Evolutionary conservation across 2,797 vertebrate species (phyloP), one percentile per base, ranked within the genome.

Genomic region (Epinephelus coioides): DNA sequence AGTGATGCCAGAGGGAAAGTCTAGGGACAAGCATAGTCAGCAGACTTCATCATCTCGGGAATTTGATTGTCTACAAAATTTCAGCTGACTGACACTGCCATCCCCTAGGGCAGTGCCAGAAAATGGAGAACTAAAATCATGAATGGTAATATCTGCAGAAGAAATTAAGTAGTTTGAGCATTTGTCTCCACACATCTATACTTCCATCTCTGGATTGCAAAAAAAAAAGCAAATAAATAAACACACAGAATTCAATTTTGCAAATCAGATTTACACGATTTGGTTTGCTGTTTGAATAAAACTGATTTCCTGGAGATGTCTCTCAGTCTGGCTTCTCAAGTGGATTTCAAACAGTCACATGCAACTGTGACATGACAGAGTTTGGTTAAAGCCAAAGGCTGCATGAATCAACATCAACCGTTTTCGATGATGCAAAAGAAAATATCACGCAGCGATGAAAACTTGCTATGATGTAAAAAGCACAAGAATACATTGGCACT

Each of bases 251-350:
- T 64, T 6, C 2, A 47, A 23, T 59, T 62, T 56, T 61, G 13
- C n/a, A 71, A 76, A 71, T 59, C n/a, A 55, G 12, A 68, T 47
- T 53, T 34, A 40, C 10, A 43, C 11, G 30, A 43, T 68, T n/a
- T 59, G 25, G 30, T 62, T 27, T 53, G 44, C 14, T 43, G 1
- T 60, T 66, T 62, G 25, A 76, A 62, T 62, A 38, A 19, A 38
- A 47, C 14, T 7, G n/a, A 34, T 75, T 65, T 59, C 21, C 6
- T 62, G 25, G 17, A 68, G 43, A 18, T 67, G 38, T 62, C 18
- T 14, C 25, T 83, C 56, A 59, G 53, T 65, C 38, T 54, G 57
- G 23, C 43, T 1, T 14, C 21, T 69, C n/a, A 70, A 47, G 43
- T 40, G 18, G 27, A 69, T 73, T 73, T 77, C 10, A 67, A 56